Conservation (phyloP, 2,113 vertebrate species). For the Lipotes vexillifer region DNA sequence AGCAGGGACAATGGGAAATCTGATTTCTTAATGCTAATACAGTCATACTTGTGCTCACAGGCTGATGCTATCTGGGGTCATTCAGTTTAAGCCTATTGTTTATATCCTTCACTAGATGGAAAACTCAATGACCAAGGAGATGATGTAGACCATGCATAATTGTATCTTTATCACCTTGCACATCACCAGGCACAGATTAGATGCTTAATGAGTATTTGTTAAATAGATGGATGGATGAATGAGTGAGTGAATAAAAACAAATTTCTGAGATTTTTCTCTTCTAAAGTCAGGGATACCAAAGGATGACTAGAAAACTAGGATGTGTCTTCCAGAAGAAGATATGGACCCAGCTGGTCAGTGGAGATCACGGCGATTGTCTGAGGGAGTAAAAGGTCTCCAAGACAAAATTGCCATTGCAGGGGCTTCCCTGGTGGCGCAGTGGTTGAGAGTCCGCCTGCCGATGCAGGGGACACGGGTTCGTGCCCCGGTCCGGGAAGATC, state of each 20-base stretch:
- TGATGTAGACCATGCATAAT: too few relatives aligned
- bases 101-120: neutral
- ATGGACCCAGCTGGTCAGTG: neutral
- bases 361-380: neutral
- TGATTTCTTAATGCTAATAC: neutral
- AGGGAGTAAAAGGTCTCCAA: neutral
- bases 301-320: neutral
- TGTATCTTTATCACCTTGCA: neutral
- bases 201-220: neutral
- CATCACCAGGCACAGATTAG: neutral
- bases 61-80: neutral
- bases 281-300: neutral
- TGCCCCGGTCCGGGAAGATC: too few relatives aligned
- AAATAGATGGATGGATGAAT: neutral
- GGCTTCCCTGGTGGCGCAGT: too few relatives aligned
- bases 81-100: neutral
- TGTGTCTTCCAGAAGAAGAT: neutral
- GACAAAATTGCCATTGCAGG: neutral
- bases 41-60: neutral
- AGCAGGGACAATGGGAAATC: neutral
- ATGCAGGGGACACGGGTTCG: too few relatives aligned
- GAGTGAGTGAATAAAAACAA: neutral
- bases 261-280: neutral
- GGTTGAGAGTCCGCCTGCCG: too few relatives aligned
- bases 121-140: neutral